Evolutionary conservation across 2,113 vertebrate genomes (phyloP).

Genomic region (Rattus norvegicus): DNA sequence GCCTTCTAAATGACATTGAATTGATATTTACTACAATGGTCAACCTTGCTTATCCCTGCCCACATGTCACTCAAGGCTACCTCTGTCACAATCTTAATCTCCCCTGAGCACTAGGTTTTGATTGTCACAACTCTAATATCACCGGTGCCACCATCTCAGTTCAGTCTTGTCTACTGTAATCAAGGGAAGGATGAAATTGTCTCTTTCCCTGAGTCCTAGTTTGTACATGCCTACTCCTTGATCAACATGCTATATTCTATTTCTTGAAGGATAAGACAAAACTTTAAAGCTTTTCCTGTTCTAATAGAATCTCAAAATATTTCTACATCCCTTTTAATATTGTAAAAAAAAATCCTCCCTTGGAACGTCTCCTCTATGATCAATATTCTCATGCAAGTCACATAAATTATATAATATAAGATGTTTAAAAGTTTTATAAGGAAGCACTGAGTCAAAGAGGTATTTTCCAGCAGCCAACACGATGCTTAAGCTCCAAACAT

Average conservation of each 20-base stretch:
- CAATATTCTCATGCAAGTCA: neutral
- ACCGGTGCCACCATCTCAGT: neutral
- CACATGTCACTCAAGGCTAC: neutral
- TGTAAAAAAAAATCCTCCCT: neutral
- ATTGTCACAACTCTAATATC: neutral
- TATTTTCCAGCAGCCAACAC: neutral
- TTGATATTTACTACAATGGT: neutral
- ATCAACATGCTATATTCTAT: neutral
- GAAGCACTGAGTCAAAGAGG: neutral
- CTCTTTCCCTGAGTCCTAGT: neutral
- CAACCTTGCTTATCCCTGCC: neutral
- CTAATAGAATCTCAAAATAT: constrained; percentile 25
- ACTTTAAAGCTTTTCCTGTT: neutral
- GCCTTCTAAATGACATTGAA: neutral
- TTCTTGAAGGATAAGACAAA: neutral
- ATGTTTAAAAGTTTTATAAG: neutral
- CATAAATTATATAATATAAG: neutral
- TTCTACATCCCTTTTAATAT: neutral
- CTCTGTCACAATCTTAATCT: neutral
- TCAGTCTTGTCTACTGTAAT: neutral
- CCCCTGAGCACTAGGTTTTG: neutral
- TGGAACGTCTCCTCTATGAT: neutral
- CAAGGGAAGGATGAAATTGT: neutral
- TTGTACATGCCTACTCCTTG: neutral
- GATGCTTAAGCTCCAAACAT: neutral